Percentiles rank a stretch among this genome's conserved stretches.
phyloP scores from a whole-genome alignment of 2,888 invertebrate species.

The Cheilosia vulpina region DNA sequence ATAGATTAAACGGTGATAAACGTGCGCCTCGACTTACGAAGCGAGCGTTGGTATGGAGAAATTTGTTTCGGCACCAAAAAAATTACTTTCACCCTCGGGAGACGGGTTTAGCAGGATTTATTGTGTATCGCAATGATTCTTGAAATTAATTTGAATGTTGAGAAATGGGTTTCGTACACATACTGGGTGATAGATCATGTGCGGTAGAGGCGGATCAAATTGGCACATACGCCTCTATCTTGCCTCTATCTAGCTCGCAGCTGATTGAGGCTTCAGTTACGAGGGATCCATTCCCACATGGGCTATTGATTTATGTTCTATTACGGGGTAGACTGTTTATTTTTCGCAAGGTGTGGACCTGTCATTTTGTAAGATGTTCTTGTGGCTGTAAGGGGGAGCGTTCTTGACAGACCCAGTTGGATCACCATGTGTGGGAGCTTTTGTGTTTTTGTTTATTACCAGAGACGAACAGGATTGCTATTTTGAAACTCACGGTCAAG shows the following conservation, averaged over 20 bases:
- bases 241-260: conserved; percentile 11
- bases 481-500: no score
- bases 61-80: conserved; percentile 25
- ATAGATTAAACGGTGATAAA: conserved; percentile 17
- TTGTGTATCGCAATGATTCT: conserved; percentile 22
- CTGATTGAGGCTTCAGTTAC: conserved; percentile 10
- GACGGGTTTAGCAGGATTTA: conserved; percentile 51
- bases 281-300: neutral
- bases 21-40: neutral
- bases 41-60: neutral
- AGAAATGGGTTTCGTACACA: conserved; percentile 3
- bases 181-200: conserved; percentile 29
- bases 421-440: no score
- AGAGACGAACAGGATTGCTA: no score
- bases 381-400: no score
- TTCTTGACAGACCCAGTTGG: no score
- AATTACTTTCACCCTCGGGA: conserved; percentile 57
- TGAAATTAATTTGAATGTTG: conserved; percentile 35
- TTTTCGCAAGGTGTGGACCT: no score
- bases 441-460: no score
- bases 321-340: neutral
- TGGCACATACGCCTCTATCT: conserved; percentile 17
- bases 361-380: no score
- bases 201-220: conserved; percentile 4
- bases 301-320: conserved; percentile 15